A percentile compares a stretch with the other conserved stretches of the same genome.
phyloP scores from a whole-genome alignment of 2,888 invertebrate species.

The Leucozona laternaria region DNA sequence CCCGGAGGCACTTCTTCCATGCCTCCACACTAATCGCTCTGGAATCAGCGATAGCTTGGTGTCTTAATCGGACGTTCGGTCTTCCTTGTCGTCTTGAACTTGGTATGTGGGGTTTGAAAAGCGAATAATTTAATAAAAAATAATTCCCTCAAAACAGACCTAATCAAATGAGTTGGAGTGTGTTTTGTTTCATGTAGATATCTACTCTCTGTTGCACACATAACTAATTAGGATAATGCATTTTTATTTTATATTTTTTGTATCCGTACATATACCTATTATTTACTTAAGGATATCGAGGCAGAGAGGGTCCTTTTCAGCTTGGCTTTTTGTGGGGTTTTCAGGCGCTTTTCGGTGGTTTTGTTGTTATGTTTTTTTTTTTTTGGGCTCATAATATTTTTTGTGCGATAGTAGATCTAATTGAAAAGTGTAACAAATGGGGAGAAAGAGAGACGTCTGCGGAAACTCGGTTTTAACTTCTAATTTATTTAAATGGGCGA shows the following conservation, averaged over 20 bases:
- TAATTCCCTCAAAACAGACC: background rate
- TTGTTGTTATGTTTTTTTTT: background rate
- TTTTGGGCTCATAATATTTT: slow-evolving; percentile 11
- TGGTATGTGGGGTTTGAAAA: too few relatives aligned
- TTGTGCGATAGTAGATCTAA: slow-evolving; percentile 51
- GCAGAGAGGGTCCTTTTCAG: background rate
- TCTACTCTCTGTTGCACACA: slow-evolving; percentile 59
- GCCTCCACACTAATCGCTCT: too few relatives aligned
- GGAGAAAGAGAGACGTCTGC: background rate
- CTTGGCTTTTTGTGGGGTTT: background rate
- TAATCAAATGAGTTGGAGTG: background rate
- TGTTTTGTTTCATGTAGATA: background rate
- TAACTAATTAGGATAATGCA: slow-evolving; percentile 75
- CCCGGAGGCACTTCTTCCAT: too few relatives aligned
- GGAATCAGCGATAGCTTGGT: too few relatives aligned
- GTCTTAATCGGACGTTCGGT: too few relatives aligned
- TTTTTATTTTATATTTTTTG: slow-evolving; percentile 39
- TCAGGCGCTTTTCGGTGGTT: background rate
- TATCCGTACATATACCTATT: background rate
- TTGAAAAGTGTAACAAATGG: slow-evolving; percentile 65
- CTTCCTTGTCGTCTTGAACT: too few relatives aligned
- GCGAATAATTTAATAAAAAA: too few relatives aligned
- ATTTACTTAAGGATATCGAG: slow-evolving; percentile 32
- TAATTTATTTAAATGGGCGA: slow-evolving; percentile 76
- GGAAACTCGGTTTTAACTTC: slow-evolving; percentile 69